A percentile compares a stretch with the other conserved stretches of the same genome.
These are phyloP conservation scores for Ictalurus furcatus DNA, from an alignment of 2,113 vertebrate genomes.

Conservation along the genomic window DNA sequence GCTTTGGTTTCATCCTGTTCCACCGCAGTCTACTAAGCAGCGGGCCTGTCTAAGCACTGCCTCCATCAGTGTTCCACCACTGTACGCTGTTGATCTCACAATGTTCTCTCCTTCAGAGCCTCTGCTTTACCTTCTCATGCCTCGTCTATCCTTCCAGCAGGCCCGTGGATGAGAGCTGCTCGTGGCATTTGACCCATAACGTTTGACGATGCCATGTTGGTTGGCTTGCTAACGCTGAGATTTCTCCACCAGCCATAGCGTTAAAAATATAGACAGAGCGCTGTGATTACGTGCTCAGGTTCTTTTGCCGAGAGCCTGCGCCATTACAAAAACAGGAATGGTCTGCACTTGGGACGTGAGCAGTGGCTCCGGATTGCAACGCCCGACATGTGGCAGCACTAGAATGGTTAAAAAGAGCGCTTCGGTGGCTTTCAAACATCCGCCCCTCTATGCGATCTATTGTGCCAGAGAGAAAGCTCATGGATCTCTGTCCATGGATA, in stretches of 20 bases:
- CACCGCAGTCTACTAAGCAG: no score
- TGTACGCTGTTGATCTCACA: not conserved
- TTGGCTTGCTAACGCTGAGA: not conserved
- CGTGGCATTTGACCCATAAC: no score
- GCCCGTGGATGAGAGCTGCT: not conserved
- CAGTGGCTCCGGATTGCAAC: not conserved
- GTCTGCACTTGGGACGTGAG: not conserved
- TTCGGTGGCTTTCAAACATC: not conserved
- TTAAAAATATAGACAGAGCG: not conserved
- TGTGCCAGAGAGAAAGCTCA: not conserved
- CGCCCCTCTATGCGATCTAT: not conserved
- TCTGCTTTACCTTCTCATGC: not conserved
- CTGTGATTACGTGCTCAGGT: not conserved
- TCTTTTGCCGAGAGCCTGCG: not conserved
- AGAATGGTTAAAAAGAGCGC: not conserved
- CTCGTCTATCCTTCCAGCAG: not conserved
- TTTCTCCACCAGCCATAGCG: not conserved
- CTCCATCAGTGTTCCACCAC: not conserved
- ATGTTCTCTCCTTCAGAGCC: not conserved
- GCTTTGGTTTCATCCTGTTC: not conserved
- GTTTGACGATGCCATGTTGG: not conserved
- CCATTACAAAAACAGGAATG: not conserved
- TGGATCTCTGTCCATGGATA: not conserved
- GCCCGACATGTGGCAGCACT: not conserved
- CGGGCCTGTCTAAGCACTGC: no score